Evolutionary conservation across 2,113 vertebrate species (phyloP).

Genomic region (Machaerirhynchus nigripectus): DNA sequence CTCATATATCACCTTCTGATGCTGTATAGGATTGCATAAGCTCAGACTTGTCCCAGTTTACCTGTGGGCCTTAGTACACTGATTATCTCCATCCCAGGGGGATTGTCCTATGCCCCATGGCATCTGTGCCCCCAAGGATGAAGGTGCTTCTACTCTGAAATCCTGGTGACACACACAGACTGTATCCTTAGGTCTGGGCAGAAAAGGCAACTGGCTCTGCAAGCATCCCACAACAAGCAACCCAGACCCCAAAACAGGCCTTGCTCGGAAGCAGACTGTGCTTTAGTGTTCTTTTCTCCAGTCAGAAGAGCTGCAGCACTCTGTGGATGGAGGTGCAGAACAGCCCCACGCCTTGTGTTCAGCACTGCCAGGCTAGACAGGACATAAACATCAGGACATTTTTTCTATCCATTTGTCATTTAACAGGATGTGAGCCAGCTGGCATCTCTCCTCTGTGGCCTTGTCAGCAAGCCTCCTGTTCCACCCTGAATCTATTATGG

Average conservation of each 20-base stretch:
- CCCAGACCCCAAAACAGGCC: neutral
- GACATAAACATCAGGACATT: neutral
- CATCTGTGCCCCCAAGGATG: accelerated
- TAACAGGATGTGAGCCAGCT: neutral
- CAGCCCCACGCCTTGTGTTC: neutral
- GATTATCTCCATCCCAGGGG: neutral
- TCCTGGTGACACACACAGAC: neutral
- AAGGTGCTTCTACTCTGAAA: neutral
- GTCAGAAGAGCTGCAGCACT: neutral
- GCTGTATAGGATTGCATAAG: neutral
- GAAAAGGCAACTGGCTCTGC: neutral
- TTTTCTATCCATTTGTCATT: neutral
- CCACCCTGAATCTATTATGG: neutral
- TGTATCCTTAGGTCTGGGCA: neutral
- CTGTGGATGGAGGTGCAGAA: neutral
- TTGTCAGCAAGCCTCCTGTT: neutral
- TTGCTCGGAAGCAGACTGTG: neutral
- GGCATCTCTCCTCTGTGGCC: neutral
- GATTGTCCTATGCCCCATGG: neutral
- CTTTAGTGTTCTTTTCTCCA: neutral
- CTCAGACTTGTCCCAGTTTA: neutral
- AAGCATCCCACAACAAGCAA: neutral
- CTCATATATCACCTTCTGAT: neutral
- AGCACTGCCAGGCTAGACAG: neutral
- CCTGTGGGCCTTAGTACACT: neutral